Base-by-base conservation (phyloP, 1,140 invertebrate species). In the Drosophila subobscura region DNA sequence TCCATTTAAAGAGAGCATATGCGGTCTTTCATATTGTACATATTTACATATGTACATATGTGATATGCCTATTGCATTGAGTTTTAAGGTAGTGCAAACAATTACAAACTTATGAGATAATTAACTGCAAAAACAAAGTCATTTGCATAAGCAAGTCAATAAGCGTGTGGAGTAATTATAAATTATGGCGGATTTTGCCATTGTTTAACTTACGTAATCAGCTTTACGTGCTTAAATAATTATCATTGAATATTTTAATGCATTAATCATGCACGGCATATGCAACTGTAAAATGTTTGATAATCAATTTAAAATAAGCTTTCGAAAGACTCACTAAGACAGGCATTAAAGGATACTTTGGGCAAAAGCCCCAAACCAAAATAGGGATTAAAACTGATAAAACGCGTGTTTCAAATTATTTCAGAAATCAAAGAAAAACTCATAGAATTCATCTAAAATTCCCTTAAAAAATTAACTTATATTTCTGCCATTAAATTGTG, bases 141-240 rank as follows among this genome's bases (percentile, higher is more conserved):
- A 79, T 75, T 76, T 80, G 67, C 72, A 79, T 76, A 79, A 71
- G 77, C 75, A 79, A 79, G 77, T 79, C 77, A 79, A 79, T 79
- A 80, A 72, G 72, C 60, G 55, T 27, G 33, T 27, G 10, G 67
- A 52, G 77, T 61, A 79, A 79, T 79, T 79, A 79, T 76, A 79
- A 79, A 79, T 79, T 79, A 79, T 80, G 76, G 22, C 71, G 72
- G 72, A 75, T 75, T 75, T 40, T 44, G 71, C 44, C 33, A 33
- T 75, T 75, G 60, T 75, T 75, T 75, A 75, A 75, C 72, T 58
- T 66, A 75, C 75, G 71, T 75, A 74, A 74, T 74, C 71, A 74
- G 71, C 71, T 73, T 74, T 74, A 40, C 59, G 71, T 44, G 71
- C 60, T 74, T 74, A 74, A 73, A 79, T 79, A 79, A 79, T 79